Evolutionary conservation across 2,797 vertebrate species (phyloP).

Genomic region (Myioborus melanocephalus): DNA sequence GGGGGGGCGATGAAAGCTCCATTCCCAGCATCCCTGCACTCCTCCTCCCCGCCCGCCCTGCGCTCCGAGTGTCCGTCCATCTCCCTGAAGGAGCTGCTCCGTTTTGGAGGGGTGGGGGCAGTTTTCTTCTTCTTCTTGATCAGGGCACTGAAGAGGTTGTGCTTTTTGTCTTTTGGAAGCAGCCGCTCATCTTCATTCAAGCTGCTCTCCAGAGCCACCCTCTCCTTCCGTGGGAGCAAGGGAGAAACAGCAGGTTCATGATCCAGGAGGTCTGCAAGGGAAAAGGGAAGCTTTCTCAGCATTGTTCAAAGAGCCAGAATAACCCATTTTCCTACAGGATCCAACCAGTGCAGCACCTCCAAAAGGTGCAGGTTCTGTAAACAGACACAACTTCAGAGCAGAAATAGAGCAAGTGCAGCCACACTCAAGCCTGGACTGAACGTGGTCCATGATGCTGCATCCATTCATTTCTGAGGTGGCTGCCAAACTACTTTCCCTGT

Average conservation of each 20-base stretch:
- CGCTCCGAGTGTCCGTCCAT: conserved; percentile 82
- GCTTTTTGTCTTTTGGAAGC: conserved; percentile 88
- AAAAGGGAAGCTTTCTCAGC: neutral
- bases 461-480: neutral
- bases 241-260: conserved; percentile 85
- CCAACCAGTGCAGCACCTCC: neutral
- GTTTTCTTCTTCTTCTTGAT: conserved; percentile 98
- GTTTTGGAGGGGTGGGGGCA: conserved; percentile 90
- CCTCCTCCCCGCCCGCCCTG: conserved; percentile 75
- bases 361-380: neutral
- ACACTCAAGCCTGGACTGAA: neutral
- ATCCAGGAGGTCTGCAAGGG: conserved; percentile 82
- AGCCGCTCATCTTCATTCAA: conserved; percentile 91
- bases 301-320: neutral
- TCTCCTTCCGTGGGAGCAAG: conserved; percentile 91
- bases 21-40: conserved; percentile 80
- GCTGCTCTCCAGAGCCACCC: conserved; percentile 78
- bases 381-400: neutral
- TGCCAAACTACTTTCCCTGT: neutral
- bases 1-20: conserved; percentile 67
- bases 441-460: neutral
- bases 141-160: conserved; percentile 88
- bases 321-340: neutral
- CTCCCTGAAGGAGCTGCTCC: conserved; percentile 95
- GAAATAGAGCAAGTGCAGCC: neutral